Base-by-base conservation (phyloP, 2,797 vertebrate genomes). In the Sebastolobus altivelis region DNA sequence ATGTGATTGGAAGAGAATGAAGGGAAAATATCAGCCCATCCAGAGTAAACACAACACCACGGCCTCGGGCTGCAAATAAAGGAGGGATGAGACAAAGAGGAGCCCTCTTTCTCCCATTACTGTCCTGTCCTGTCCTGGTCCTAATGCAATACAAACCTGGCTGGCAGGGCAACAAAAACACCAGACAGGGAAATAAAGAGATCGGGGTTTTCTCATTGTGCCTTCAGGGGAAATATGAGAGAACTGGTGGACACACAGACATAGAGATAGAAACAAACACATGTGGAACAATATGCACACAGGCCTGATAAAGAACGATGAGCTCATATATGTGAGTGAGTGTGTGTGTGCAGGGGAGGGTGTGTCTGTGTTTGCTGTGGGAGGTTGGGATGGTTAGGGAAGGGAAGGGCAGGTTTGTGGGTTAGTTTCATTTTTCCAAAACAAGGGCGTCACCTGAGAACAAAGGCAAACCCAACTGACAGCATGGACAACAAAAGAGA, bases 31-130 rank as follows among this genome's bases (percentile, higher is more conserved):
- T 85, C 46, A 43, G 60, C 52, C 46, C 35, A 29, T 78, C 65
- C 62, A 55, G 71, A 85, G 87, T 74, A 75, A 90, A 87, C 88
- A 86, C 86, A 87, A 74, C 72, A 76, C 58, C 70, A 70, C 1
- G 0, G 82, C 86, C 92, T 83, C 70, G 1, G 88, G 89, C 90
- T 75, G 82, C 85, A 89, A 91, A 90, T 92, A 89, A 87, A 88
- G 72, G 65, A 86, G 69, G 83, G 86, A 91, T 87, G 85, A 92
- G 84, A 91, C 84, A 86, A 82, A 89, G 81, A 81, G 79, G 81
- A 88, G 78, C 81, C 82, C 69, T 59, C 22, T 60, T 72, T 72
- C 80, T 58, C 60, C 49, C 60, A 60, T 71, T 46, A 54, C 56
- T 46, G 43, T 87, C 61, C 71, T 62, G 80, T 68, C 55, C 80